These are phyloP conservation scores for Tribolium madens DNA, from an alignment of 1,140 invertebrate species.

Conservation along the genomic window DNA sequence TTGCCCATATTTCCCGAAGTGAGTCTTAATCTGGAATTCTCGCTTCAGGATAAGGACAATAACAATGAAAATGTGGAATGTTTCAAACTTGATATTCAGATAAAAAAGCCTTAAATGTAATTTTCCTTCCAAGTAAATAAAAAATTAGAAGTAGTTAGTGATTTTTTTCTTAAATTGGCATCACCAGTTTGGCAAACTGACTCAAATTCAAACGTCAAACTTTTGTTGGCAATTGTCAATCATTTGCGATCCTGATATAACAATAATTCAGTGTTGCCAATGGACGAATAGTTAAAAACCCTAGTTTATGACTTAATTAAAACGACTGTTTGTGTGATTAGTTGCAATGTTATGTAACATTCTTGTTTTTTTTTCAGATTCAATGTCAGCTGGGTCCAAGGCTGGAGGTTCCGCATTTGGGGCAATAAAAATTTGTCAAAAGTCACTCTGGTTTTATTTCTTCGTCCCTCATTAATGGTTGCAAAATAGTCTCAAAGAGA, in stretches of 20 bases:
- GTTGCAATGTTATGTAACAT: conserved; percentile 23
- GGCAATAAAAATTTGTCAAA: neutral
- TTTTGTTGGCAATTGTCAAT: too few species aligned
- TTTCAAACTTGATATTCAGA: conserved; percentile 42
- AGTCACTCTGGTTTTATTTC: neutral
- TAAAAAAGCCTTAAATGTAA: conserved; percentile 36
- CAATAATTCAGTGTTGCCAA: too few species aligned
- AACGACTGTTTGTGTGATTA: conserved; percentile 9
- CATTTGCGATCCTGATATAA: too few species aligned
- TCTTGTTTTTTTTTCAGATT: conserved; percentile 7
- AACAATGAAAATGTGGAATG: conserved; percentile 42
- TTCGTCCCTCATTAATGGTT: neutral
- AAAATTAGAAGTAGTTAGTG: too few species aligned
- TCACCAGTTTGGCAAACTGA: too few species aligned
- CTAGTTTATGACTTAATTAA: conserved; percentile 34
- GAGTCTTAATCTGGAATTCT: conserved; percentile 43
- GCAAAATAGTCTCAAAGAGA: neutral
- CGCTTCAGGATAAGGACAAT: conserved; percentile 41
- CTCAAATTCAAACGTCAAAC: too few species aligned
- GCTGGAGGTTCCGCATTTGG: neutral
- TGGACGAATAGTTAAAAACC: too few species aligned
- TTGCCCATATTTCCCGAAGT: conserved; percentile 49
- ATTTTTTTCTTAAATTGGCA: too few species aligned
- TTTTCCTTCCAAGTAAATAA: too few species aligned
- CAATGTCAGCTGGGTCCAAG: conserved; percentile 18